Evolutionary conservation across 1,140 invertebrate genomes (phyloP).

Genomic region (Drosophila micromelanica): DNA sequence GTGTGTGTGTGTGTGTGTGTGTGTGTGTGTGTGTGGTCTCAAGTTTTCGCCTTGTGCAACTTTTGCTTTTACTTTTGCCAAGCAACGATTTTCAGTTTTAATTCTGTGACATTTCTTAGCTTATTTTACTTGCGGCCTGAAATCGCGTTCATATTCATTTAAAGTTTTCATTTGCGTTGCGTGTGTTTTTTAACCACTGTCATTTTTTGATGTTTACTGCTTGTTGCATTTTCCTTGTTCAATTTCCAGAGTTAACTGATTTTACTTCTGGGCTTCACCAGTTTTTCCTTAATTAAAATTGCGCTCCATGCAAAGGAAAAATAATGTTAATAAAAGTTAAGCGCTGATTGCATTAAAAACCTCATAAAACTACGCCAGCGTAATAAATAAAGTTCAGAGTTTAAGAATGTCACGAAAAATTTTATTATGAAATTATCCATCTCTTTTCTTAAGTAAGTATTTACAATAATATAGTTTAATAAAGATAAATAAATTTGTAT

Average conservation of each 20-base stretch:
- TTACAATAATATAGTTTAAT: too few species aligned
- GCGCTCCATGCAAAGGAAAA: conserved; percentile 13
- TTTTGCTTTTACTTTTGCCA: conserved; percentile 67
- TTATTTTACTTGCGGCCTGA: conserved; percentile 6
- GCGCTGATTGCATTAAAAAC: conserved; percentile 68
- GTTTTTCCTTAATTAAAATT: conserved; percentile 38
- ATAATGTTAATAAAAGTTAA: neutral
- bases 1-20: neutral
- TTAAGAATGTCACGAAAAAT: conserved; percentile 29
- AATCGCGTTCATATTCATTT: conserved; percentile 41
- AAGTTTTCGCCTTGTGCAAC: conserved; percentile 40
- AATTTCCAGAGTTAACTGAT: conserved; percentile 59
- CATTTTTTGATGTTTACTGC: conserved; percentile 27
- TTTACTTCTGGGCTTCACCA: conserved; percentile 46
- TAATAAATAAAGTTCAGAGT: conserved; percentile 64
- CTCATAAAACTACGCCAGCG: conserved; percentile 60
- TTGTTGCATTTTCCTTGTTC: conserved; percentile 31
- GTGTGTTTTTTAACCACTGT: conserved; percentile 10
- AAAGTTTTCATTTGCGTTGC: conserved; percentile 33
- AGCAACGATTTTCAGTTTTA: conserved; percentile 45
- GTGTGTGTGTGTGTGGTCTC: conserved; percentile 13
- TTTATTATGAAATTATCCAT: neutral
- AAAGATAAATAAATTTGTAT: too few species aligned
- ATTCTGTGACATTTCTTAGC: conserved; percentile 27
- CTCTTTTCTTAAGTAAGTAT: too few species aligned